These are phyloP conservation scores for Alviniconcha marisindica DNA, from an alignment of 1,140 invertebrate species.

Conservation along the genomic window DNA sequence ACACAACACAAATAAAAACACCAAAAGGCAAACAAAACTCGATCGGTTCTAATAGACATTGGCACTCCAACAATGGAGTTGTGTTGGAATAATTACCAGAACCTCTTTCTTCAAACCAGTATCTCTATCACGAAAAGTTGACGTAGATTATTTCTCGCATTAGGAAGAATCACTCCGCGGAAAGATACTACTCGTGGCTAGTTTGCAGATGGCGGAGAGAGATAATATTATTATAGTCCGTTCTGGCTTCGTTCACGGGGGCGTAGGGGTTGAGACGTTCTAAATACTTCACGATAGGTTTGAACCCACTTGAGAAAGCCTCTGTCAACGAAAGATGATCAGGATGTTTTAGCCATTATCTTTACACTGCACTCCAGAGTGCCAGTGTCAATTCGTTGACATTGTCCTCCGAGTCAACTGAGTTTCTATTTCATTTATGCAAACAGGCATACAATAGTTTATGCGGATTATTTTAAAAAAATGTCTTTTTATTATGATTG, in stretches of 20 bases:
- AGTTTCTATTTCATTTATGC: background rate
- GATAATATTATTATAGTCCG: no score
- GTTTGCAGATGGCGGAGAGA: background rate
- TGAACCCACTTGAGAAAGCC: background rate
- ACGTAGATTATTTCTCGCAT: no score
- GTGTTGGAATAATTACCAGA: background rate
- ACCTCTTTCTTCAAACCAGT: no score
- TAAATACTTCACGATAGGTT: background rate
- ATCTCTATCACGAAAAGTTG: no score
- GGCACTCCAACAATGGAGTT: background rate
- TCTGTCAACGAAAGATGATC: background rate
- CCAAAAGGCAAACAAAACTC: background rate
- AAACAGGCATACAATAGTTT: no score
- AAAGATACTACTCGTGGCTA: background rate
- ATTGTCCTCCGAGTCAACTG: background rate
- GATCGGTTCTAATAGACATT: background rate
- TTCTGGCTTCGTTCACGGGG: no score
- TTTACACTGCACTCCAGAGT: background rate
- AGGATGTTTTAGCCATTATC: background rate
- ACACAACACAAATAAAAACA: no score
- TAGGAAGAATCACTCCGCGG: no score
- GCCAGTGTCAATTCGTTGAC: conserved; percentile 11
- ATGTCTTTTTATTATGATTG: no score
- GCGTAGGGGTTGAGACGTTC: background rate
- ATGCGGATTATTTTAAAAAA: no score